A percentile compares a stretch with the other conserved stretches of the same genome.
These are phyloP conservation scores for Mechanitis messenoides DNA, from an alignment of 2,888 invertebrate genomes.

Conservation along the genomic window DNA sequence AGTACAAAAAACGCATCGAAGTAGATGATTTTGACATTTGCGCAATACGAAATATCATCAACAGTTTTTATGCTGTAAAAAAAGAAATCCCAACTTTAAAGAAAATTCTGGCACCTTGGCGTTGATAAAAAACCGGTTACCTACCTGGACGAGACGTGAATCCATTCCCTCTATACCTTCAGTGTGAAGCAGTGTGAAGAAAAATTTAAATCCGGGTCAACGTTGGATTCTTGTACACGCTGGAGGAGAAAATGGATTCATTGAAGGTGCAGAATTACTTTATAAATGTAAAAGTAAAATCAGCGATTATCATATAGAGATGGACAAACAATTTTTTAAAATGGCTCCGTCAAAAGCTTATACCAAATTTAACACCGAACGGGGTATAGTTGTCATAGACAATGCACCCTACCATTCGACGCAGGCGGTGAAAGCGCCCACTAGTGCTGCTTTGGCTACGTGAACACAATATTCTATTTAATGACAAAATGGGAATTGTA, in stretches of 20 bases:
- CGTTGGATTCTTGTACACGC: conserved; percentile 28
- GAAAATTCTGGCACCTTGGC: too few relatives aligned
- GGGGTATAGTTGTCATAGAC: conserved; percentile 28
- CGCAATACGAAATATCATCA: too few relatives aligned
- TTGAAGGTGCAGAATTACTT: conserved; percentile 26
- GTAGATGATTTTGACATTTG: too few relatives aligned
- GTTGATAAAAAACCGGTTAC: too few relatives aligned
- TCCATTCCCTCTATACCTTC: too few relatives aligned
- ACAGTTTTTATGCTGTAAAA: too few relatives aligned
- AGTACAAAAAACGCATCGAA: too few relatives aligned
- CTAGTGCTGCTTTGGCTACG: conserved; percentile 25
- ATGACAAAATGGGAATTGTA: conserved; percentile 26
- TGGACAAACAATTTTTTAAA: conserved; percentile 28
- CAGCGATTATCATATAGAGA: conserved; percentile 32
- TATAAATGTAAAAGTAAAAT: conserved; percentile 26
- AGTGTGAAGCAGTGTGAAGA: too few relatives aligned
- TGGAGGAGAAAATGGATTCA: conserved; percentile 28
- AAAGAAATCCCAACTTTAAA: too few relatives aligned
- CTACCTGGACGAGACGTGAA: too few relatives aligned
- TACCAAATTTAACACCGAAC: conserved; percentile 32
- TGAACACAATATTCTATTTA: conserved; percentile 24
- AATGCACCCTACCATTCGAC: conserved; percentile 36
- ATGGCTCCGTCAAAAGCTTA: conserved; percentile 33
- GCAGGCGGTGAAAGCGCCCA: conserved; percentile 23
- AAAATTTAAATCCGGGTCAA: conserved; percentile 8